Base-by-base conservation (phyloP, 2,113 vertebrate genomes). In the Tenrec ecaudatus region DNA sequence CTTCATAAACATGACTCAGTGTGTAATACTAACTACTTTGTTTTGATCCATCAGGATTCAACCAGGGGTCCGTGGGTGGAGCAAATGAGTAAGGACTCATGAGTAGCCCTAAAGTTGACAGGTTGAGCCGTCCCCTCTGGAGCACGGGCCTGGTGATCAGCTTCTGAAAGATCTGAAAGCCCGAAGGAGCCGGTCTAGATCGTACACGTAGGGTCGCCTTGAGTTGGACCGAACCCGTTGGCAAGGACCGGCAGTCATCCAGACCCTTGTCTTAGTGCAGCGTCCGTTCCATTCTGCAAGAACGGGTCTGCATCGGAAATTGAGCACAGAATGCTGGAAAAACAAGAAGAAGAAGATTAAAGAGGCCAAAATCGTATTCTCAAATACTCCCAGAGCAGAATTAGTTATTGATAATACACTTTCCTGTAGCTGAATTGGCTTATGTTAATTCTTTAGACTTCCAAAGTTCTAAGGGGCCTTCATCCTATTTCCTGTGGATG, bases 311-410 rank as follows among this genome's bases (percentile, higher is more conserved):
- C 20, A 10, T 53, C 71, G n/a, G 38, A 91, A 73, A 27, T 27
- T 36, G 64, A 90, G 33, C 66, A 73, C 22, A 64, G 36, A 16
- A 29, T 47, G 23, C 86, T 64, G 40, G 86, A 62, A 40, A 40
- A 40, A 40, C n/a, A 53, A 80, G 23, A n/a, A 92, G 47, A 53
- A 76, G 27, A n/a, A 92, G 53, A 33, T 53, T 40, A 20, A 36
- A 89, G 53, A 89, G 5, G 47, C 0, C n/a, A 92, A 94, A 33
- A 94, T 93, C 40, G 95, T 66, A 91, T 90, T 92, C 84, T 90
- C 86, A 96, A 95, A 87, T 82, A 95, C 87, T 94, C 78, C 71
- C 0, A 0, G 86, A 82, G 43, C 31, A 95, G 95, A 94, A 87
- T 73, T 27, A 43, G 43, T 86, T 69, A 1, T 87, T 90, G 12